These are phyloP conservation scores for Fopius arisanus DNA, from an alignment of 1,140 invertebrate genomes.

Conservation along the genomic window DNA sequence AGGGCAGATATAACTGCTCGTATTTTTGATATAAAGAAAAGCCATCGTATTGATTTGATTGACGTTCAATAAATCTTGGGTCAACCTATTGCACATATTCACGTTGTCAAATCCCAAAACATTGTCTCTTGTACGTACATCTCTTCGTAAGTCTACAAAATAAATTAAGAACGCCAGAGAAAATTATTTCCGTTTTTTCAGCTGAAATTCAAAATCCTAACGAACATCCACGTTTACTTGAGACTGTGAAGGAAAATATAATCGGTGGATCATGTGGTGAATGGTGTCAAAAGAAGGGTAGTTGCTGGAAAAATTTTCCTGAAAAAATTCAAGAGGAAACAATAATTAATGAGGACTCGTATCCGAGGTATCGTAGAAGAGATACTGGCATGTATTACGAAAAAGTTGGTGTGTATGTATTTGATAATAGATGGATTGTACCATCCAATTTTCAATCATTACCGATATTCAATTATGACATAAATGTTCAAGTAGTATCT, in stretches of 20 bases:
- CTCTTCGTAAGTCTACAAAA: slow-evolving; percentile 28
- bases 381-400: neutral
- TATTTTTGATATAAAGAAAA: too few species aligned
- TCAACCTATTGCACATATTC: neutral
- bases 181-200: slow-evolving; percentile 25
- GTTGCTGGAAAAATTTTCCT: too few species aligned
- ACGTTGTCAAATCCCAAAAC: neutral
- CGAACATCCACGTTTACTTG: slow-evolving; percentile 1
- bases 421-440: slow-evolving; percentile 15
- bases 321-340: too few species aligned
- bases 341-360: too few species aligned
- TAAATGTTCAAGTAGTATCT: neutral
- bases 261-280: slow-evolving; percentile 48
- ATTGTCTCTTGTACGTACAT: neutral
- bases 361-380: neutral
- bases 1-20: too few species aligned
- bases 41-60: slow-evolving; percentile 13
- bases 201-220: slow-evolving; percentile 30
- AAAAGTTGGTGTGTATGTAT: neutral
- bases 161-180: slow-evolving; percentile 19
- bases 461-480: neutral
- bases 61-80: neutral
- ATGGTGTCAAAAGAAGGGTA: neutral
- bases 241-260: slow-evolving; percentile 31
- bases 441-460: slow-evolving; percentile 11